Conservation (phyloP, 2,113 vertebrate species). For the zebrafish (Danio rerio) region GRCz12tu NC_133191.1:14256001-14256500, state of each 20-base stretch:
- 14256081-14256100: too few relatives aligned
- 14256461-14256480: conserved; percentile 26
- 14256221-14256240: neutral
- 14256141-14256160: too few relatives aligned
- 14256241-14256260: neutral
- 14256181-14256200: neutral
- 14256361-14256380: conserved; percentile 25
- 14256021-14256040: too few relatives aligned
- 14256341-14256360: conserved; percentile 3
- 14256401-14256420: conserved; percentile 68
- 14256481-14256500: conserved; percentile 2
- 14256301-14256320: neutral
- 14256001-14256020: too few relatives aligned
- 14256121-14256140: too few relatives aligned
- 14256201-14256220: neutral
- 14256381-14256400: conserved; percentile 64
- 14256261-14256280: conserved; percentile 7
- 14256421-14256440: conserved; percentile 56
- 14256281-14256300: conserved; percentile 22
- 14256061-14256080: too few relatives aligned
- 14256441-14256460: conserved; percentile 42
- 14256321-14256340: conserved; percentile 22
- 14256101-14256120: too few relatives aligned
- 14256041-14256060: too few relatives aligned
- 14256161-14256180: too few relatives aligned